A percentile compares a stretch with the other conserved stretches of the same genome.
Evolutionary conservation across 2,797 vertebrate species (phyloP).

Genomic region (Karalla daura): DNA sequence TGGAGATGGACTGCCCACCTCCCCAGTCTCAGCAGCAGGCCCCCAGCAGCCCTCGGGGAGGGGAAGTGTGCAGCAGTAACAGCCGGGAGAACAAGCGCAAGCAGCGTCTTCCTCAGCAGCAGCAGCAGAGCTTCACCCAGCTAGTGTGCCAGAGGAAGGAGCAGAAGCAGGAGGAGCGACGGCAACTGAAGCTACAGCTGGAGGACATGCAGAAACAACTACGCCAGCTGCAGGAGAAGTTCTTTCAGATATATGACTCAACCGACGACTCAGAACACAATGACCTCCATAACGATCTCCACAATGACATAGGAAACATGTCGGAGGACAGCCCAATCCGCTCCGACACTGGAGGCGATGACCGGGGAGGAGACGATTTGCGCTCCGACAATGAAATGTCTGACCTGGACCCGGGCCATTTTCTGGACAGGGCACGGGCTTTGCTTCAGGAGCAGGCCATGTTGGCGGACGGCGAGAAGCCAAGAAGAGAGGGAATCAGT

Average conservation of each 20-base stretch:
- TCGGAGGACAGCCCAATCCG: conserved; percentile 94
- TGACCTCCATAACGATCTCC: conserved; percentile 72
- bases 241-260: conserved; percentile 99
- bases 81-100: conserved; percentile 98
- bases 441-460: conserved; percentile 92
- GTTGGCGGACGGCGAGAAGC: conserved; percentile 85
- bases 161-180: conserved; percentile 96
- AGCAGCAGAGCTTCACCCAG: conserved; percentile 98
- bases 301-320: conserved; percentile 90
- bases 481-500: conserved; percentile 88
- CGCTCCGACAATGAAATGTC: conserved; percentile 94
- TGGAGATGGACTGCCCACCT: conserved; percentile 91
- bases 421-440: conserved; percentile 92
- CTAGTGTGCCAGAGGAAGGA: conserved; percentile 96
- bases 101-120: conserved; percentile 98
- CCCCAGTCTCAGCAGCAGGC: conserved; percentile 93
- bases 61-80: conserved; percentile 72
- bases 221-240: conserved; percentile 99
- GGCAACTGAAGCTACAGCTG: conserved; percentile 98
- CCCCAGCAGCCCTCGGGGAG: conserved; percentile 90
- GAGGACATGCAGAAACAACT: conserved; percentile 99
- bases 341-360: conserved; percentile 86
- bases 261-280: conserved; percentile 95
- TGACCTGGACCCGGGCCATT: conserved; percentile 93
- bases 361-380: conserved; percentile 84